Evolutionary conservation across 2,888 invertebrate species (phyloP), one percentile per base, ranked within the genome.

Genomic region (Serrognathus titanus): DNA sequence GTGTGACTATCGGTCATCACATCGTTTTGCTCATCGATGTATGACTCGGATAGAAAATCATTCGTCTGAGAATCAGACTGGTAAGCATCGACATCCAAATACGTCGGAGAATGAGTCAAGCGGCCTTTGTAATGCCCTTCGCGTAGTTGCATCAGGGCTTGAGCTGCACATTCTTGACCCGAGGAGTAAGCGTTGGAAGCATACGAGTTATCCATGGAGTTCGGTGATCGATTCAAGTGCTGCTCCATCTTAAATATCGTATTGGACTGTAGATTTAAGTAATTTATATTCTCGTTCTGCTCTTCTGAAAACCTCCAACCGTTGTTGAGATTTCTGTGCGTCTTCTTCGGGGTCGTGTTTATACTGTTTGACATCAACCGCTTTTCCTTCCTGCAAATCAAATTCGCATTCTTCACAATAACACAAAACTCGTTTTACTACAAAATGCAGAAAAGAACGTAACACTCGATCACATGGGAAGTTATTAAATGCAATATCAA

Each of bases 291-390:
- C 31, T 58, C 58, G 43, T 43, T 49, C 11, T 55, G 54, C 24
- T 55, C 54, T n/a, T 49, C 45, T 12, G 45, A 24, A 31, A 46
- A 38, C 13, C 46, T 24, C 58, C 58, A 58, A 40, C 58, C 51
- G 37, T 58, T 53, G 40, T 58, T 49, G 20, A 58, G 40, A 47
- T 51, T 58, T n/a, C 58, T 36, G 9, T 53, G 50, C 1, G 43
- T 16, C 46, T 55, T 58, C 38, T 58, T 58, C 36, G 58, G 58
- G 11, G 58, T 58, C 3, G 58, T 58, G 12, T 41, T 51, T 35
- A 55, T 51, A 31, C 47, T 47, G 40, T 45, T 39, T 8, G 45
- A 48, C 6, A 37, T 43, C 20, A 47, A 48, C 24, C 51, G 41
- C 35, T 55, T 58, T 20, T 55, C 58, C 48, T 58, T 58, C 38